Evolutionary conservation across 2,888 invertebrate species (phyloP).

Genomic region (Rotaria magnacalcarata): DNA sequence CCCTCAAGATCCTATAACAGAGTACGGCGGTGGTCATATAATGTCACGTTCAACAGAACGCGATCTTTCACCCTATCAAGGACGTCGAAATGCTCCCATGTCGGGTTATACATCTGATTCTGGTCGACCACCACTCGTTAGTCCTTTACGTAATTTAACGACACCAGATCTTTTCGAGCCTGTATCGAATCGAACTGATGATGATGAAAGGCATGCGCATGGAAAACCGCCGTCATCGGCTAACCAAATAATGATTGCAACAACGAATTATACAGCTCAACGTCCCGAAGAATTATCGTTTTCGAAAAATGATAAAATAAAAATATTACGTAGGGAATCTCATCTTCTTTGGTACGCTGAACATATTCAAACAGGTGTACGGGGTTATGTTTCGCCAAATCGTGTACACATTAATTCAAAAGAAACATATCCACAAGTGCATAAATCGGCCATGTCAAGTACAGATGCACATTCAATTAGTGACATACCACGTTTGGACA

Average conservation of each 20-base stretch:
- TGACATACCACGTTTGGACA: conserved; percentile 22
- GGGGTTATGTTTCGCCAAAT: conserved; percentile 28
- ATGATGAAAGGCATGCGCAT: not conserved
- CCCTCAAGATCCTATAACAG: not conserved
- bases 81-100: not conserved
- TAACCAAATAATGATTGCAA: not conserved
- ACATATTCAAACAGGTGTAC: not conserved
- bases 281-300: conserved; percentile 18
- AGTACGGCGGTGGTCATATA: not conserved
- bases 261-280: conserved; percentile 3
- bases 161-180: not conserved
- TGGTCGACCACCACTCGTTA: conserved; percentile 24
- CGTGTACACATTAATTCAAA: not conserved
- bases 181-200: not conserved
- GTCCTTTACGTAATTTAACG: conserved; percentile 19
- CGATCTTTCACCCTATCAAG: not conserved
- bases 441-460: not conserved
- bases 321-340: not conserved
- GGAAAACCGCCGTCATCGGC: not conserved
- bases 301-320: conserved; percentile 31
- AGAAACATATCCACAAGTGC: not conserved
- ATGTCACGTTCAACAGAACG: conserved; percentile 12
- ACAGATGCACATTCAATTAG: not conserved
- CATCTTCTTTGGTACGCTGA: conserved; percentile 20
- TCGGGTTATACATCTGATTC: conserved; percentile 21